These are phyloP conservation scores for Lymantria dispar DNA, from an alignment of 2,888 invertebrate species.

Conservation along the genomic window DNA sequence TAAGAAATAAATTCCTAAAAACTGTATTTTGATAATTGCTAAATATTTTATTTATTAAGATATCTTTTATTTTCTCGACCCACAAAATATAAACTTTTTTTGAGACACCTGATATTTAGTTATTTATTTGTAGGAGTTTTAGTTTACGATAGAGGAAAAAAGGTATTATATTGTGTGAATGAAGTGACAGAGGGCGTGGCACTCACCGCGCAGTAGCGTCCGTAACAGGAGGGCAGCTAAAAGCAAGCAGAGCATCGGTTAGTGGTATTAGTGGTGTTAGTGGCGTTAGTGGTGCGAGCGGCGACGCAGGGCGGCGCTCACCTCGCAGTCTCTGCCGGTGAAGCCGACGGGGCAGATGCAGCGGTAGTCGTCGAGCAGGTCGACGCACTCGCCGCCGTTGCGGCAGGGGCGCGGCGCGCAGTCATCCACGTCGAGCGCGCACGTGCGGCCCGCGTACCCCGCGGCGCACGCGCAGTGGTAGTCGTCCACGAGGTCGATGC, in stretches of 20 bases:
- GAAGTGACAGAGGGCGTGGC: background rate
- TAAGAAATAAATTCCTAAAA: too few relatives aligned
- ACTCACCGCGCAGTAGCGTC: conserved; percentile 75
- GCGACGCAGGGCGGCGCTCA: conserved; percentile 54
- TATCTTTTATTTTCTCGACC: too few relatives aligned
- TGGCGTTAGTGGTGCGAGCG: conserved; percentile 28
- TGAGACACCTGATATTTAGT: too few relatives aligned
- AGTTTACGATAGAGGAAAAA: too few relatives aligned
- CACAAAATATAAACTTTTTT: too few relatives aligned
- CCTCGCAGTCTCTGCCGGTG: conserved; percentile 94
- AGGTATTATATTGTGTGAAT: background rate
- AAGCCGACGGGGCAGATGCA: conserved; percentile 96
- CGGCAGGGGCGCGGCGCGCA: conserved; percentile 93
- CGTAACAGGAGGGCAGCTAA: conserved; percentile 71
- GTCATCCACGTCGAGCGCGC: conserved; percentile 93
- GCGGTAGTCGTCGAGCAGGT: conserved; percentile 91
- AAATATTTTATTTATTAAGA: too few relatives aligned
- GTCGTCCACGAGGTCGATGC: conserved; percentile 95
- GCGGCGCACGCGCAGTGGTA: conserved; percentile 95
- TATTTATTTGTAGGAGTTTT: too few relatives aligned
- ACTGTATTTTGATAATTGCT: too few relatives aligned
- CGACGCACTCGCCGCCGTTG: conserved; percentile 95
- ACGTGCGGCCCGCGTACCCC: conserved; percentile 90
- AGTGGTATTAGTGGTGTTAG: conserved; percentile 49
- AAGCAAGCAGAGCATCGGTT: conserved; percentile 64